These are phyloP conservation scores for Hybos culiciformis DNA, from an alignment of 2,888 invertebrate species.

Conservation along the genomic window DNA sequence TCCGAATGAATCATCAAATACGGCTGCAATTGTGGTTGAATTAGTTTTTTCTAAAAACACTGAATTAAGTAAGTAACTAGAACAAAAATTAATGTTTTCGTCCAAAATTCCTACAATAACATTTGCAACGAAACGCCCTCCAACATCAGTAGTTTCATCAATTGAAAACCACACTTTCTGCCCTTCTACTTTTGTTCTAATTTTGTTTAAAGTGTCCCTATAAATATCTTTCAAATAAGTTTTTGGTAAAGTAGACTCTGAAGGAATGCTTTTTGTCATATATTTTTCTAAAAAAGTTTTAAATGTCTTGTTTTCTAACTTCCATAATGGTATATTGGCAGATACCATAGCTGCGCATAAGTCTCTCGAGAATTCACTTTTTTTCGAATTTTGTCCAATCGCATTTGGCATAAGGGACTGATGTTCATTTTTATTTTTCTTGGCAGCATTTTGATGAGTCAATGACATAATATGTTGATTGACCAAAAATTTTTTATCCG, in stretches of 20 bases:
- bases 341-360: not conserved
- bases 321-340: slow-evolving; percentile 8
- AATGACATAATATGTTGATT: too few relatives aligned
- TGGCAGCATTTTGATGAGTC: too few relatives aligned
- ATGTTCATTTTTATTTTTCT: too few relatives aligned
- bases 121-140: not conserved
- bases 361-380: too few relatives aligned
- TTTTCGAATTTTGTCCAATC: too few relatives aligned
- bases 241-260: not conserved
- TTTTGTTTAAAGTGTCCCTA: not conserved
- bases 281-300: not conserved
- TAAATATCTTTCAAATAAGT: not conserved
- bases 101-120: not conserved
- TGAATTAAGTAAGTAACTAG: not conserved
- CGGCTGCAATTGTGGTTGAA: too few relatives aligned
- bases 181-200: not conserved
- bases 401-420: too few relatives aligned
- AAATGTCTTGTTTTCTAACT: not conserved
- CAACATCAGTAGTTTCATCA: not conserved
- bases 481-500: too few relatives aligned
- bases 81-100: not conserved
- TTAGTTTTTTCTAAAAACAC: not conserved
- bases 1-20: too few relatives aligned
- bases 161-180: not conserved
- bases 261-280: not conserved